Evolutionary conservation across 2,888 invertebrate genomes (phyloP), one percentile per base, ranked within the genome.

Genomic region (Amorpha juglandis): DNA sequence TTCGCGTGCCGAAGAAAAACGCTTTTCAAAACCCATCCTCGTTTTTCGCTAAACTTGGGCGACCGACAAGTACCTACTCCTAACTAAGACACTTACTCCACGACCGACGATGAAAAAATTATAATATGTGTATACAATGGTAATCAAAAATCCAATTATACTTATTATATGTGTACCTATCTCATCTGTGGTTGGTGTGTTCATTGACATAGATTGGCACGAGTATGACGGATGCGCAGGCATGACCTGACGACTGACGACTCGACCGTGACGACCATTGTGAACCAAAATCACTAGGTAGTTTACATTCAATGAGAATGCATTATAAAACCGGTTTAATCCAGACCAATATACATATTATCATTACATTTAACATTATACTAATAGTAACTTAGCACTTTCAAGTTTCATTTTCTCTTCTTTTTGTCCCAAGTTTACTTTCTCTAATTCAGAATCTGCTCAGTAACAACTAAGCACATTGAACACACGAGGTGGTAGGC

Each of bases 251-350:
- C 81, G 82, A 82, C 82, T 86, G 83, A 63, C 81, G 82, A 82
- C 82, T 86, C 83, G 82, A 87, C 86, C 88, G 80, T 79, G 78
- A 85, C 88, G 78, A 68, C 78, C 73, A 80, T 83, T 83, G 83
- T 86, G 76, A 73, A 73, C 70, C 69, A 35, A 53, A 58, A 58
- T 58, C 38, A 19, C 42, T 38, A n/a, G n/a, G n/a, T n/a, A 58
- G 71, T 66, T 67, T 64, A 76, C 74, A 74, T 58, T 33, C 4
- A 48, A 64, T 47, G 16, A 35, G 47, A 35, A 73, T 75, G 72
- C 69, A 69, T 55, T 63, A 55, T 58, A 58, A 58, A 12, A 58
- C 38, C 42, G 38, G 19, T 19, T 19, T 58, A 42, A 58, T 19
- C 38, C 19, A 42, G 42, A 50, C 0, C 50, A 50, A 16, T 50